Base-by-base conservation (phyloP, 2,113 vertebrate species). In the Vulpes vulpes region DNA sequence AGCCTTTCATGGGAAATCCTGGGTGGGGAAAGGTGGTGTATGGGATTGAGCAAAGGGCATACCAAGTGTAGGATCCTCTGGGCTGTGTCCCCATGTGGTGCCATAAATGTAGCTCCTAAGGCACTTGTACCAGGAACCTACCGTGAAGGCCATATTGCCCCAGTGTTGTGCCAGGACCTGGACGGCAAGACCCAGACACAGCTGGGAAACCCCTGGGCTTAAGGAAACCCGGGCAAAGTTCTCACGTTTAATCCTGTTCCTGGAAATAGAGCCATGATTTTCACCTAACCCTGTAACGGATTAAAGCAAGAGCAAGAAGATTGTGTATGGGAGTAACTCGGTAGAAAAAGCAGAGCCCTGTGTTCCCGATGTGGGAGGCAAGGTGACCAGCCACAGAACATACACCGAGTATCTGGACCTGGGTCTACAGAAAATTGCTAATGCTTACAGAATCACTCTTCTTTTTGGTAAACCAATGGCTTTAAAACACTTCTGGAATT, bases 381-480 rank as follows among this genome's bases (percentile, higher is more conserved):
- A 82, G 95, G 81, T 12, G 84, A 97, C 92, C 91, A 97, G 97
- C 23, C 85, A 93, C 92, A 97, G 91, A 17, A 97, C 97, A 94
- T 5, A 96, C 94, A 92, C 64, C 92, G 91, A 71, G 65, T 94
- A 79, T 35, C 23, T 10, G 91, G 97, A 92, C 97, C 83, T 60
- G 88, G 91, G 0, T 95, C 95, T 96, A 76, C 89, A 95, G 97
- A 95, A 97, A 98, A 97, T 12, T 73, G 94, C 94, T 96, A 96
- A 92, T 1, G 89, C 94, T 97, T 94, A 96, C 97, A 87, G 83
- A 94, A 64, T 43, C 51, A 73, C 64, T 0, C 84, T 83, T 78
- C 95, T 91, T 82, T 95, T 95, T 96, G 88, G 98, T 95, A 87
- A 93, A 92, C 89, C 97, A 97, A 95, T 73, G 93, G 95, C 97